These are phyloP conservation scores for Harpagifer antarcticus DNA, from an alignment of 2,797 vertebrate genomes.

Conservation along the genomic window DNA sequence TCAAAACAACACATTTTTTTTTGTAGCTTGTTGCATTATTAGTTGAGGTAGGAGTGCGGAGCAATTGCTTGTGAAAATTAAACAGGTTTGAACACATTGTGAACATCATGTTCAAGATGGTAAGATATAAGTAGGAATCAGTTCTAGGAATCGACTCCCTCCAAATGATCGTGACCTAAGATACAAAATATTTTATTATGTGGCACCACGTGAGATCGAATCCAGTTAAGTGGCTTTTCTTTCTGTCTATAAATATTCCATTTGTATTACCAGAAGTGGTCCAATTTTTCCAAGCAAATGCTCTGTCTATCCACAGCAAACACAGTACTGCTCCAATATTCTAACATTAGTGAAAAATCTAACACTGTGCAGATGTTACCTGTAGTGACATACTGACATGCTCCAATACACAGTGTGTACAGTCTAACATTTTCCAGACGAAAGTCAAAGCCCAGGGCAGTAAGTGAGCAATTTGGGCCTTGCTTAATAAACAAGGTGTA, in stretches of 20 bases:
- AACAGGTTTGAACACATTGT: constrained; percentile 41
- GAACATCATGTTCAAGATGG: constrained; percentile 53
- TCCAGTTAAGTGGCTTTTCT: background rate
- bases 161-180: constrained; percentile 15
- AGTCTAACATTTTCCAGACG: constrained; percentile 58
- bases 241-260: constrained; percentile 3
- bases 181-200: constrained; percentile 23
- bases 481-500: constrained; percentile 46
- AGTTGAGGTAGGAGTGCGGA: background rate
- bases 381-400: constrained; percentile 39
- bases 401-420: constrained; percentile 30
- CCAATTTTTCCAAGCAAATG: constrained; percentile 5
- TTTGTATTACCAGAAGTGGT: background rate
- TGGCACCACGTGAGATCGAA: constrained; percentile 7
- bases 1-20: background rate
- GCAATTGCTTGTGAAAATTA: constrained; percentile 30
- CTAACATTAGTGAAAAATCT: constrained; percentile 31
- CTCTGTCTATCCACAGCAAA: constrained; percentile 1
- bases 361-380: constrained; percentile 60
- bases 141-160: constrained; percentile 30
- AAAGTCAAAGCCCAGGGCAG: constrained; percentile 53
- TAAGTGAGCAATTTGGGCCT: constrained; percentile 38
- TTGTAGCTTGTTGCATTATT: background rate
- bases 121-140: constrained; percentile 4
- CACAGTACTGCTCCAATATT: constrained; percentile 16